Evolutionary conservation across 2,888 invertebrate species (phyloP), one percentile per base, ranked within the genome.

Genomic region (Cephalotes varians): DNA sequence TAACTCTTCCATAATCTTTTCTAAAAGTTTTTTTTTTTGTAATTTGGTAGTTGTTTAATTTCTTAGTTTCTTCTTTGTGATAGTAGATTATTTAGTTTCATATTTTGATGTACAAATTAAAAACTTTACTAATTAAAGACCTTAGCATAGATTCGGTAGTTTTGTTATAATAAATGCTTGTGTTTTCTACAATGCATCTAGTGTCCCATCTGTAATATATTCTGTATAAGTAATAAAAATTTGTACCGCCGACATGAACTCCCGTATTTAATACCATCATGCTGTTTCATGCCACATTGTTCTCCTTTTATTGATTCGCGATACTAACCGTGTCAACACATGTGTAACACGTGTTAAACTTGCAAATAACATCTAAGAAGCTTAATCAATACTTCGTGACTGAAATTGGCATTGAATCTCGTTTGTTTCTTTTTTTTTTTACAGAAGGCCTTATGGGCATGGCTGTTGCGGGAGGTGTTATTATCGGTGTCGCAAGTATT

Each of bases 381-480:
- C 51, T 65, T 67, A 31, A 51, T 44, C 6, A 31, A 12, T 18
- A 65, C 12, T 69, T 44, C 21, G 31, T 25, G 10, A 49, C 10
- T 67, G 25, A n/a, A 69, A 79, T 71, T 79, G 74, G 81, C 80
- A 15, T 82, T 81, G 71, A 83, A 85, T 85, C 31, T 69, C 40
- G 76, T 71, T 79, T 79, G 71, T 51, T 77, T 85, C 88, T 88
- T 88, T 90, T 84, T 90, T 84, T 71, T 87, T 90, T 95, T 95
- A 21, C 95, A 96, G 99, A 99, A 94, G 98, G 98, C 18, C 95
- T 98, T 79, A 96, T 97, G 88, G 99, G 98, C 65, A 98, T 98
- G 95, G 98, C 98, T 34, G 96, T 98, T 83, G 98, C 98, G 72
- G 98, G 98, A 87, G 98, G 98, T 87, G 98, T 97, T n/a, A 97